Base-by-base conservation (phyloP, 1,140 invertebrate genomes). In the Drosophila littoralis region DNA sequence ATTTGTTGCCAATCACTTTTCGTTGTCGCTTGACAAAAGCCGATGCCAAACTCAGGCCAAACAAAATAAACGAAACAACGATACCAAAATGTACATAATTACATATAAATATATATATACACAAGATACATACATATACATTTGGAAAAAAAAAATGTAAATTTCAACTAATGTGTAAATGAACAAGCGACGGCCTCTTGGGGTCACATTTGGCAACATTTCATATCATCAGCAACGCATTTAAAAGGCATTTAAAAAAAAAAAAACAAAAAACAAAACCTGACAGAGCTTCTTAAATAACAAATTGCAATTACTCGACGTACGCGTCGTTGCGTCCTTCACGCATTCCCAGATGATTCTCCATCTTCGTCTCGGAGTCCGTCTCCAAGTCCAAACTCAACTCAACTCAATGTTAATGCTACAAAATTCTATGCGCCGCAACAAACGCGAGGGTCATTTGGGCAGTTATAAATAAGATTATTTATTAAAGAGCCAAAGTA, bases 1-100 rank as follows among this genome's bases (percentile, higher is more conserved):
- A 89, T 89, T 90, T 89, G 84, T 89, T 89, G 84, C 84, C 84
- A 89, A 89, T 89, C 84, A 89, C 84, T 89, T 89, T 89, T 89
- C 66, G 77, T 88, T 69, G 73, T 83, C 61, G 77, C 71, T 76
- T 81, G 83, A 88, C 83, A 88, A 88, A 86, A 82, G 82, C 83
- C 72, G 51, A 61, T 74, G 71, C 71, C 71, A 79, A 68, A 73
- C 48, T 58, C 38, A 68, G 65, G 42, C 51, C 45, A 72, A 68
- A 68, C 46, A 76, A 72, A 28, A 54, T 65, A 71, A 75, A 76
- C 60, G 61, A 75, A 63, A 66, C 75, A 68, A 57, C 57, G 51
- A 75, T 66, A 75, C 67, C 51, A 64, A 45, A 28, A 69, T 75
- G 51, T 60, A 72, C 69, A 77, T 54, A 66, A 75, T 58, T 72